Percentiles rank a stretch among this genome's conserved stretches.
These are phyloP conservation scores for Sebastes umbrosus DNA, from an alignment of 2,797 vertebrate species.

Conservation along the genomic window DNA sequence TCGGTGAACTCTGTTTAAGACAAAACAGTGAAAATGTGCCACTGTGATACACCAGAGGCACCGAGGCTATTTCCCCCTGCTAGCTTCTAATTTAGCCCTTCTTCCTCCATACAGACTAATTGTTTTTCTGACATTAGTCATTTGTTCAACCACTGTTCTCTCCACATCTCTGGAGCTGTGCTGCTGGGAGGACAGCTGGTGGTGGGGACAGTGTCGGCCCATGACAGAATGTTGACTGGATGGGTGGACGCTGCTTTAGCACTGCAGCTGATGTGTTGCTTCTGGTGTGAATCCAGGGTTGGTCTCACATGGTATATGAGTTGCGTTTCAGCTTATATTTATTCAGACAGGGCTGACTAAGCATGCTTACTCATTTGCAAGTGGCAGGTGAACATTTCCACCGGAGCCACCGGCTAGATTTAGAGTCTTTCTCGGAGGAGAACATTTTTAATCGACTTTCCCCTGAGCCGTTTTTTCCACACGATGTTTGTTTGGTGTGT, in stretches of 20 bases:
- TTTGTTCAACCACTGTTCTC: not conserved
- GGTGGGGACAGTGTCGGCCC: not conserved
- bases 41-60: too few species aligned
- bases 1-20: not conserved
- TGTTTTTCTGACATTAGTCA: not conserved
- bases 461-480: not conserved
- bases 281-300: not conserved
- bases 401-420: not conserved
- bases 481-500: not conserved
- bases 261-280: slow-evolving; percentile 11
- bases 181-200: not conserved
- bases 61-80: not conserved
- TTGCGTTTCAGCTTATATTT: not conserved
- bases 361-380: slow-evolving; percentile 1
- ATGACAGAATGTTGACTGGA: not conserved
- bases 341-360: not conserved
- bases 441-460: not conserved
- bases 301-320: not conserved
- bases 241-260: not conserved
- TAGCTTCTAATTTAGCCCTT: not conserved
- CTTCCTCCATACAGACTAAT: not conserved
- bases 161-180: not conserved
- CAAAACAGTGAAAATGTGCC: not conserved
- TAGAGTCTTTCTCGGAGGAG: not conserved
- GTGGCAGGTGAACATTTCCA: not conserved